phyloP scores from a whole-genome alignment of 2,113 vertebrate genomes.

The Isichthys henryi region DNA sequence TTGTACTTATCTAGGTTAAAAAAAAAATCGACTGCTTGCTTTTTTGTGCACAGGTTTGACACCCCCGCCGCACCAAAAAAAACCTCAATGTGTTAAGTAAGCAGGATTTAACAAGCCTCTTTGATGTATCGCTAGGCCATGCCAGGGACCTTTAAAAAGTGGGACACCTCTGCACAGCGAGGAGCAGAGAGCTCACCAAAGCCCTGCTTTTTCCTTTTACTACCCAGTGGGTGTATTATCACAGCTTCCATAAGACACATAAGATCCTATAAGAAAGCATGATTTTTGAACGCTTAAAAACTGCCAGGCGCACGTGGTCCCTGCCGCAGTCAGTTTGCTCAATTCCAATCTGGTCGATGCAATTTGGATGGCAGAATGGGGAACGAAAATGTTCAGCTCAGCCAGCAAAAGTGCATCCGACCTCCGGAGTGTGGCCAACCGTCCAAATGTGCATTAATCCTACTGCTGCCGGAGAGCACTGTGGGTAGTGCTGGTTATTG shows the following conservation, averaged over 20 bases:
- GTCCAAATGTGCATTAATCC: not conserved
- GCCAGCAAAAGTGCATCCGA: not conserved
- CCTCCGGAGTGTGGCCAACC: not conserved
- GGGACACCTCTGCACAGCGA: not conserved
- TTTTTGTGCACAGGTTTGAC: not conserved
- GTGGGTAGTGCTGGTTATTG: not conserved
- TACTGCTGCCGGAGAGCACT: not conserved
- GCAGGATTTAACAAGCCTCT: slow-evolving; percentile 6
- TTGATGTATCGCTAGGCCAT: not conserved
- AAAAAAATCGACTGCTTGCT: not conserved
- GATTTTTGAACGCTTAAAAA: not conserved
- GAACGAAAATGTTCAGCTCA: not conserved
- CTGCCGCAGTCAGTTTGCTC: not conserved
- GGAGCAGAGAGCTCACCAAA: slow-evolving; percentile 7
- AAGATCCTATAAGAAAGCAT: not conserved
- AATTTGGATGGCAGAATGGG: not conserved
- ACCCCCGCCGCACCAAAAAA: not conserved
- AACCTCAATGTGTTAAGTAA: not conserved
- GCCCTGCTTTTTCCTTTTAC: not conserved
- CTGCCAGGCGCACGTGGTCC: not conserved
- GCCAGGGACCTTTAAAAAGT: slow-evolving; percentile 9
- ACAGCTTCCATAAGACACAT: not conserved
- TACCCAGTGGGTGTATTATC: slow-evolving; percentile 8
- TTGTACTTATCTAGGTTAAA: not conserved
- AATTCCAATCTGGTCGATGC: not conserved